Conservation (phyloP, 2,888 invertebrate species). For the Heliconius cydno region DNA sequence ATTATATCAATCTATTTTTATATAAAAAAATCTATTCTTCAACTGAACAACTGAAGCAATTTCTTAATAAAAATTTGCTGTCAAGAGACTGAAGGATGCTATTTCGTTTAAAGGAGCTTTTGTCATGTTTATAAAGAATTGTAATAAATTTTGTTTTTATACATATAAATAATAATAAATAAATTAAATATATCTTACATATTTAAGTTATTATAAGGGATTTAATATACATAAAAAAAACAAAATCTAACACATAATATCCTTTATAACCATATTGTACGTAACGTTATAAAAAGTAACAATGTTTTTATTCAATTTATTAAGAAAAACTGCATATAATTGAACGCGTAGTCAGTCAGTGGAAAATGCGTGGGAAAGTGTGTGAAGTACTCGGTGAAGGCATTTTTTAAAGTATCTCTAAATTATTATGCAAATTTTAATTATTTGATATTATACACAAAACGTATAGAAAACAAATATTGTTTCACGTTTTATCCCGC, state of each 20-base stretch:
- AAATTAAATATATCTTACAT: no score
- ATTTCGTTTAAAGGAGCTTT: background rate
- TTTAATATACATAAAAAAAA: no score
- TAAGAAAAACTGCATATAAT: slow-evolving; percentile 43
- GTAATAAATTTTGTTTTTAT: no score
- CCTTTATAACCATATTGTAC: slow-evolving; percentile 1
- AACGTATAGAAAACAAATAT: no score
- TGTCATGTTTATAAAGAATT: no score
- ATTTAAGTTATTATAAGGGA: no score
- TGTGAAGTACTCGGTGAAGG: slow-evolving; percentile 30
- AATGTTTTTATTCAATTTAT: slow-evolving; percentile 40
- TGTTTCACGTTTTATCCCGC: no score
- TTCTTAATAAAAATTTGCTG: background rate
- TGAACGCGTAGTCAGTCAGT: slow-evolving; percentile 47
- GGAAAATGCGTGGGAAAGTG: slow-evolving; percentile 52
- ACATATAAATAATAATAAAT: no score
- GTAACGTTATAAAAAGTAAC: background rate
- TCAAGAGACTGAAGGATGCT: background rate
- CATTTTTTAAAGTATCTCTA: slow-evolving; percentile 22
- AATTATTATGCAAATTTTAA: background rate
- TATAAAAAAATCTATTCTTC: no score
- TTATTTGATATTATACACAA: background rate
- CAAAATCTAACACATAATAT: background rate
- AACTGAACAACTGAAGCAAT: background rate
- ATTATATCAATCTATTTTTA: no score